phyloP scores from a whole-genome alignment of 2,888 invertebrate genomes.

The Metacarcinus magister region DNA sequence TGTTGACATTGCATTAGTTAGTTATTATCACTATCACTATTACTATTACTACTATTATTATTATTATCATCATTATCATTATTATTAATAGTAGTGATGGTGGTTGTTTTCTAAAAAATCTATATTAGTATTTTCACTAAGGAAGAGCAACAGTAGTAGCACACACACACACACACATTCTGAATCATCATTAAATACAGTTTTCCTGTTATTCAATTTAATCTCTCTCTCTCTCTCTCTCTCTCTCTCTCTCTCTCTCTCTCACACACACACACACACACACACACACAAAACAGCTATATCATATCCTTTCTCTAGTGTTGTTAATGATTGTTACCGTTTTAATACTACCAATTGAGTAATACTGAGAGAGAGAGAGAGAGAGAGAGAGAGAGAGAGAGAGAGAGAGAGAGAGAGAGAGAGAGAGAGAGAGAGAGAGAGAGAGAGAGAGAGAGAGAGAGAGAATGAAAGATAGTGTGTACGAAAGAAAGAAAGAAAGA shows the following conservation, averaged over 20 bases:
- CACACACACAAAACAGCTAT: not conserved
- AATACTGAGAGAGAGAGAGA: not conserved
- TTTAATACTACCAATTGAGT: not conserved
- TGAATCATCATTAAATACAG: not conserved
- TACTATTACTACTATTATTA: too few relatives aligned
- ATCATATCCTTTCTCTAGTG: not conserved
- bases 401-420: conserved; percentile 26
- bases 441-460: conserved; percentile 26
- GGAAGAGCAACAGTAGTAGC: too few relatives aligned
- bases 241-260: conserved; percentile 48
- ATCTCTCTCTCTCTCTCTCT: not conserved
- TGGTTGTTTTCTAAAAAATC: not conserved
- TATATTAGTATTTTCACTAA: not conserved
- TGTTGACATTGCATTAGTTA: too few relatives aligned
- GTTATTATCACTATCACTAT: too few relatives aligned
- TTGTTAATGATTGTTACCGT: not conserved
- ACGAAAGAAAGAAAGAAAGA: not conserved
- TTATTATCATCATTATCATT: too few relatives aligned
- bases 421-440: conserved; percentile 26
- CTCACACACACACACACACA: not conserved
- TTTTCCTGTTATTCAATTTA: not conserved
- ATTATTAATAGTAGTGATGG: too few relatives aligned
- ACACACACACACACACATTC: not conserved
- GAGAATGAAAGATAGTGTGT: not conserved
- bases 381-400: conserved; percentile 42